phyloP scores from a whole-genome alignment of 2,888 invertebrate species.

The Tortricodes alternella region DNA sequence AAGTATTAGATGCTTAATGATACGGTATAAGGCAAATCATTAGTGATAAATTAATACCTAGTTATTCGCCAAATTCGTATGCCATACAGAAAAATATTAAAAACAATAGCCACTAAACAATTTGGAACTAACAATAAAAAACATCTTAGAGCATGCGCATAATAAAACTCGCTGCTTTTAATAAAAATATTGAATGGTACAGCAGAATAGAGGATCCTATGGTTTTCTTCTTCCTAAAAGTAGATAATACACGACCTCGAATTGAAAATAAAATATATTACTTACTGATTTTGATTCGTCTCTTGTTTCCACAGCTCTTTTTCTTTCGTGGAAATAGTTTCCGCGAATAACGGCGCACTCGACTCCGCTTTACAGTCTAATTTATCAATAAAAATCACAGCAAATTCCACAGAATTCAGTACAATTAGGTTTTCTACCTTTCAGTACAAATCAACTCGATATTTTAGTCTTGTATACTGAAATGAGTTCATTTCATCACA shows the following conservation, averaged over 20 bases:
- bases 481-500: slow-evolving; percentile 49
- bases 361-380: slow-evolving; percentile 4
- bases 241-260: slow-evolving; percentile 8
- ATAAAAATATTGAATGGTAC: slow-evolving; percentile 11
- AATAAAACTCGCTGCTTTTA: too few relatives aligned
- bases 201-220: slow-evolving; percentile 17
- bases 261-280: slow-evolving; percentile 4
- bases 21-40: too few relatives aligned
- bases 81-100: too few relatives aligned
- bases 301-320: slow-evolving; percentile 2
- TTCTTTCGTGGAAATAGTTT: slow-evolving; percentile 25
- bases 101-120: too few relatives aligned
- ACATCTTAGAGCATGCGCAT: too few relatives aligned
- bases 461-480: slow-evolving; percentile 40
- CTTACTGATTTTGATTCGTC: slow-evolving; percentile 19
- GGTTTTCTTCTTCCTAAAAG: not conserved
- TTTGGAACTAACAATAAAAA: too few relatives aligned
- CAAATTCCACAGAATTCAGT: slow-evolving; percentile 15
- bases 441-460: slow-evolving; percentile 4
- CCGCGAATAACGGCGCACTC: slow-evolving; percentile 21
- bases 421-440: slow-evolving; percentile 18
- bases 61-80: too few relatives aligned
- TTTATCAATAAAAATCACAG: slow-evolving; percentile 24
- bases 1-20: too few relatives aligned
- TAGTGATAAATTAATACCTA: too few relatives aligned